Evolutionary conservation across 2,797 vertebrate genomes (phyloP).

Genomic region (Takifugu rubripes): DNA sequence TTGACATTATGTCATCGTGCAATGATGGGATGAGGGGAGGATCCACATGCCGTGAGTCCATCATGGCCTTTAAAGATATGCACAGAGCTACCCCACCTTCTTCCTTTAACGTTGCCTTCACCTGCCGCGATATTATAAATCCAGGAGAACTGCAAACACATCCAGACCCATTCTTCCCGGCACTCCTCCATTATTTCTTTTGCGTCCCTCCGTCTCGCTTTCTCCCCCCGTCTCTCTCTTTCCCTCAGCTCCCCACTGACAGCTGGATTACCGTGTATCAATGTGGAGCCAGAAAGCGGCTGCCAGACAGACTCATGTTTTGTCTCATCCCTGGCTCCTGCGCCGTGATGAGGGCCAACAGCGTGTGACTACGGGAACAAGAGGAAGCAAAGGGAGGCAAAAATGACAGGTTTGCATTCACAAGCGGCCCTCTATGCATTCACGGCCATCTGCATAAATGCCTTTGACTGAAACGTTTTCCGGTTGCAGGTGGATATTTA

Average conservation of each 20-base stretch:
- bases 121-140: background rate
- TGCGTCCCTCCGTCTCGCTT: conserved; percentile 15
- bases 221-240: conserved; percentile 11
- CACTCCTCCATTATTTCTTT: conserved; percentile 12
- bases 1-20: too few species aligned
- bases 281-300: conserved; percentile 57
- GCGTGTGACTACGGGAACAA: conserved; percentile 49
- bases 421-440: background rate
- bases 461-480: background rate
- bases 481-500: conserved; percentile 1
- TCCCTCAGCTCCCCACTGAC: conserved; percentile 42
- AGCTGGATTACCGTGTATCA: conserved; percentile 67
- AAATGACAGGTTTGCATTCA: conserved; percentile 14
- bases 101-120: too few species aligned
- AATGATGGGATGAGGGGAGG: too few species aligned
- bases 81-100: too few species aligned
- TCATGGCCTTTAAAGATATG: too few species aligned
- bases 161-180: background rate
- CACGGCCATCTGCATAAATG: background rate
- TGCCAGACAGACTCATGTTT: conserved; percentile 69
- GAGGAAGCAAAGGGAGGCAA: conserved; percentile 14
- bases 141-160: background rate
- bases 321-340: conserved; percentile 59
- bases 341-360: conserved; percentile 47
- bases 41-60: too few species aligned